These are phyloP conservation scores for Taenaris catops DNA, from an alignment of 2,888 invertebrate genomes.

Conservation along the genomic window DNA sequence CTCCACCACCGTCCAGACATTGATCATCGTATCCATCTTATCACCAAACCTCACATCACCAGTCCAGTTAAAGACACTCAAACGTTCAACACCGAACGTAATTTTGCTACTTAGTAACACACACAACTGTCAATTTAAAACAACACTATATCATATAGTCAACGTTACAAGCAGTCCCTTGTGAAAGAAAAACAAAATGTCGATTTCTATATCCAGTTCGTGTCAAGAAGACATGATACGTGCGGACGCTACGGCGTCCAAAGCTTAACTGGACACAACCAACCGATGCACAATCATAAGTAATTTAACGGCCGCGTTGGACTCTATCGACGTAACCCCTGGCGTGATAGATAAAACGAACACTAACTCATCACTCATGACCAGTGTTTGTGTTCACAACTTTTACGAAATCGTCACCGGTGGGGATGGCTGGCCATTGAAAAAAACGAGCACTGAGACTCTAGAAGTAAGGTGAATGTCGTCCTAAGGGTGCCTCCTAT, in stretches of 20 bases:
- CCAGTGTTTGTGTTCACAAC: too few species aligned
- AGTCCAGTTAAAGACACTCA: slow-evolving; percentile 47
- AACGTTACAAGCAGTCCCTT: too few species aligned
- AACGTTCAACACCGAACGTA: slow-evolving; percentile 37
- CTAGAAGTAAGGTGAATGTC: too few species aligned
- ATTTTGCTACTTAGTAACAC: slow-evolving; percentile 17
- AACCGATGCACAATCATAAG: slow-evolving; percentile 24
- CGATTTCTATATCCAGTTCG: slow-evolving; percentile 15
- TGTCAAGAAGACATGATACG: slow-evolving; percentile 9
- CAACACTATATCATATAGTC: slow-evolving; percentile 5
- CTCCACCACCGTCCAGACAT: slow-evolving; percentile 71
- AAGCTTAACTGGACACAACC: slow-evolving; percentile 22
- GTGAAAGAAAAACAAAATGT: slow-evolving; percentile 4
- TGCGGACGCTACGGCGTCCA: slow-evolving; percentile 18
- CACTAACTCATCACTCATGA: slow-evolving; percentile 10
- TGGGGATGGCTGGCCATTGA: too few species aligned
- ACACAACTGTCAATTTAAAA: slow-evolving; percentile 9
- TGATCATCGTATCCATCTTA: slow-evolving; percentile 66
- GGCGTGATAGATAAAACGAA: slow-evolving; percentile 22
- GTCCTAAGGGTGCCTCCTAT: too few species aligned
- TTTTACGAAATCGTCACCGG: too few species aligned
- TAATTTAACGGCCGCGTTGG: slow-evolving; percentile 20
- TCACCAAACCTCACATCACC: slow-evolving; percentile 56
- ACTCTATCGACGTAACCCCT: slow-evolving; percentile 14
- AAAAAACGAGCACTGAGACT: too few species aligned